phyloP scores from a whole-genome alignment of 2,113 vertebrate genomes.

The Pampusana beccarii region DNA sequence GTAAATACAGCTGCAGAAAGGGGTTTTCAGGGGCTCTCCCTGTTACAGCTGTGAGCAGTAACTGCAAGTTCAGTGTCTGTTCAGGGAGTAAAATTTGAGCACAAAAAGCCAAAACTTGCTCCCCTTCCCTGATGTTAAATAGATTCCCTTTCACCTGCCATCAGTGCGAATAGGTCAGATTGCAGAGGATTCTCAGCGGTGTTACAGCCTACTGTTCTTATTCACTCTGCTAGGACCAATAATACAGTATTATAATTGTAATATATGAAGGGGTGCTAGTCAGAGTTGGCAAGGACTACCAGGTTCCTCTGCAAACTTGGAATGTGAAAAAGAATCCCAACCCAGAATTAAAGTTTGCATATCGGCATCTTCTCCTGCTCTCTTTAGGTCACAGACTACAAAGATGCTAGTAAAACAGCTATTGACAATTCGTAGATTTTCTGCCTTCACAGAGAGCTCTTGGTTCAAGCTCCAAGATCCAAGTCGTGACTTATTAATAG shows the following conservation, averaged over 20 bases:
- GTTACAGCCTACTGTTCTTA: not conserved
- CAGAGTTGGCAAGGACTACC: not conserved
- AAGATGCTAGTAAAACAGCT: not conserved
- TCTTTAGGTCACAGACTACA: not conserved
- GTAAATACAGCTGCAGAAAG: not conserved
- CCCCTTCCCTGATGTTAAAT: fast-evolving
- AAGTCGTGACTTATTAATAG: not conserved
- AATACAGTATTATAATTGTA: not conserved
- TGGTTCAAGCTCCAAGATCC: not conserved
- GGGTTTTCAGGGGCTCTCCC: not conserved
- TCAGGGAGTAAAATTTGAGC: not conserved
- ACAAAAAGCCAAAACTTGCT: not conserved
- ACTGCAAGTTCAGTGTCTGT: not conserved
- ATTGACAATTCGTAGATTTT: not conserved
- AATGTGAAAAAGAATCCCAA: not conserved
- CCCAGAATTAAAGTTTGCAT: not conserved
- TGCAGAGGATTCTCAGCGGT: fast-evolving
- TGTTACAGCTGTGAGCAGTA: not conserved
- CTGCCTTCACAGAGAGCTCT: not conserved
- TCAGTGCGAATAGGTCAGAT: not conserved
- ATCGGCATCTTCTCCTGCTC: not conserved
- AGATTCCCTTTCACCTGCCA: not conserved
- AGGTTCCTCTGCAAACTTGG: not conserved
- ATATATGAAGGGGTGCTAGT: not conserved
- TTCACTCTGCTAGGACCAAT: not conserved